A percentile compares a stretch with the other conserved stretches of the same genome.
Conservation (phyloP, 2,797 vertebrate genomes). For the Phalloptychus januarius region DNA sequence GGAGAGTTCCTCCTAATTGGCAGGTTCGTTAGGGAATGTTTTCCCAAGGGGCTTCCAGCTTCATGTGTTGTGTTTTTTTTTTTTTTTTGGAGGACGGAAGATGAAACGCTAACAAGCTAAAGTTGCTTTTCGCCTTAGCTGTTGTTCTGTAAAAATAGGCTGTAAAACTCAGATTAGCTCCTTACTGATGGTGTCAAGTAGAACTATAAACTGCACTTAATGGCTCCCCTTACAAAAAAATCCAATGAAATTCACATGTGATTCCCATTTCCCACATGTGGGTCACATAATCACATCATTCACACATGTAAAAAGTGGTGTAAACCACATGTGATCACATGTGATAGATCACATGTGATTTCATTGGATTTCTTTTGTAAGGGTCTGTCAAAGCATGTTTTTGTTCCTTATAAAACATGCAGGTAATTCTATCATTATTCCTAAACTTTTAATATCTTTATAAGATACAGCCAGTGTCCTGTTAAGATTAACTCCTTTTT, state of each 20-base stretch:
- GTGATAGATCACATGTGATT: no score
- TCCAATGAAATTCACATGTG: no score
- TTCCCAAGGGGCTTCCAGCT: conserved; percentile 10
- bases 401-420: neutral
- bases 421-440: neutral
- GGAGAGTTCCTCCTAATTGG: conserved; percentile 95
- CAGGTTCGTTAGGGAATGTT: conserved; percentile 76
- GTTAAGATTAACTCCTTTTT: neutral
- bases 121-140: neutral
- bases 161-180: neutral
- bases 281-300: no score
- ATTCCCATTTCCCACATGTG: no score
- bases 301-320: no score
- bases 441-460: neutral
- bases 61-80: neutral
- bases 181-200: neutral
- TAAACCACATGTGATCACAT: no score
- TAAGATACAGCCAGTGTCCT: neutral
- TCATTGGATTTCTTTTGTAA: no score
- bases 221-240: no score
- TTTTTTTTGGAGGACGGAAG: conserved; percentile 4
- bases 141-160: neutral
- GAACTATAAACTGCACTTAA: neutral
- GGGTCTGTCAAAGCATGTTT: neutral
- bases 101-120: conserved; percentile 6